Percentiles rank a stretch among this genome's conserved stretches.
phyloP scores from a whole-genome alignment of 2,888 invertebrate genomes.

The Taphrorychus bicolor region DNA sequence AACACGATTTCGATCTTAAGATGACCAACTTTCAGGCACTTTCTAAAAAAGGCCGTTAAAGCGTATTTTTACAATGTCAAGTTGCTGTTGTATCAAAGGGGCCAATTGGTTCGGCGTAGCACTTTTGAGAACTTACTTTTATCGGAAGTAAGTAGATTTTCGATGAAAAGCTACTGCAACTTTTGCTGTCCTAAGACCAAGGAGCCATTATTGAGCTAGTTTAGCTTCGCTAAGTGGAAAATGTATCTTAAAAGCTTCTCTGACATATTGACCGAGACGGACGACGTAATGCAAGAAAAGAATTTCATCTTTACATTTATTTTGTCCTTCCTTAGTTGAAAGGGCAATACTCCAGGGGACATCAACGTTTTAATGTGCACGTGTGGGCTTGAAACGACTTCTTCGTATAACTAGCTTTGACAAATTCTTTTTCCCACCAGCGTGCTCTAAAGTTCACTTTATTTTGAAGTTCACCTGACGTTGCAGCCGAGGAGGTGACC shows the following conservation, averaged over 20 bases:
- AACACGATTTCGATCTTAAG: conserved; percentile 48
- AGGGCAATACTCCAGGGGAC: conserved; percentile 1
- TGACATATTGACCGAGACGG: conserved; percentile 27
- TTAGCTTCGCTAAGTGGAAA: conserved; percentile 18
- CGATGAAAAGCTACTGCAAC: not conserved
- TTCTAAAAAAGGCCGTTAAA: not conserved
- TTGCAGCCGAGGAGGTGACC: too few species aligned
- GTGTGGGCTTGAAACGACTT: too few species aligned
- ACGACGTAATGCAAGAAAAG: conserved; percentile 15
- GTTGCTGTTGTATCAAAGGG: too few species aligned
- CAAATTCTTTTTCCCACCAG: too few species aligned
- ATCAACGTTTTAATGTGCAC: not conserved
- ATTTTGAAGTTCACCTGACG: too few species aligned
- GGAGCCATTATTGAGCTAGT: conserved; percentile 18
- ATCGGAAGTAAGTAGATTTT: not conserved
- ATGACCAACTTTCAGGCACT: conserved; percentile 22
- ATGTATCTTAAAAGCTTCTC: conserved; percentile 25
- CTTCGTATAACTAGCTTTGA: too few species aligned
- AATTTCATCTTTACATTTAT: conserved; percentile 26
- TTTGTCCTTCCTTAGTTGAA: conserved; percentile 16
- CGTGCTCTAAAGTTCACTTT: too few species aligned
- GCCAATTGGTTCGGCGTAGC: not conserved
- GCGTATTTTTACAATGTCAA: too few species aligned
- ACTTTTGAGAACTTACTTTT: not conserved
- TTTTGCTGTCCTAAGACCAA: too few species aligned